A percentile compares a stretch with the other conserved stretches of the same genome.
Conservation (phyloP, 2,113 vertebrate genomes). For the Marmota monax region DNA sequence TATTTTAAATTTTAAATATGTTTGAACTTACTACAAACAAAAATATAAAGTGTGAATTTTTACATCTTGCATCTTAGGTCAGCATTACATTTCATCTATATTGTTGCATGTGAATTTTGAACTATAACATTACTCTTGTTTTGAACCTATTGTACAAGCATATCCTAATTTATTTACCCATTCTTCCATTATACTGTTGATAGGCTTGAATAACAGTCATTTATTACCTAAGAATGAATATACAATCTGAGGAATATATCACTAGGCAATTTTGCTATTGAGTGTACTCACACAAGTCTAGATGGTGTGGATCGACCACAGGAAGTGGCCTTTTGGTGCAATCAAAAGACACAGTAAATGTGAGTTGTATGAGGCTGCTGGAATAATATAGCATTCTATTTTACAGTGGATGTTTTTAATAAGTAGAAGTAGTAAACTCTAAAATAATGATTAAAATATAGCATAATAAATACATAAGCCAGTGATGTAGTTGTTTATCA, state of each 20-base stretch:
- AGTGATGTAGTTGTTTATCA: background rate
- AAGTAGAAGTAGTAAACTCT: background rate
- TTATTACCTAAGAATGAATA: background rate
- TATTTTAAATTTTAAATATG: background rate
- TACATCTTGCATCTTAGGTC: background rate
- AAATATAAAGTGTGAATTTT: background rate
- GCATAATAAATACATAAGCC: background rate
- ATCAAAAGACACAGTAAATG: background rate
- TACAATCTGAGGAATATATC: background rate
- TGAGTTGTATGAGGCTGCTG: background rate
- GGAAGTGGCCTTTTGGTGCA: background rate
- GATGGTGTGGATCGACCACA: background rate
- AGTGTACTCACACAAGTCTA: background rate
- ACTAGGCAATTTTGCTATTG: background rate
- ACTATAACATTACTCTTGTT: background rate
- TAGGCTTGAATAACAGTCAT: background rate
- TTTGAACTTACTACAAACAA: conserved; percentile 24
- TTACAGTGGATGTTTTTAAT: background rate
- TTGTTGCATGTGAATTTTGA: background rate
- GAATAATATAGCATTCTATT: background rate
- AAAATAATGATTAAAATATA: background rate
- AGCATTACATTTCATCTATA: background rate
- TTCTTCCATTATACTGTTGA: background rate
- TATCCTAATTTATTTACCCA: background rate
- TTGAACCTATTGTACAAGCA: background rate